These are phyloP conservation scores for Chinchilla lanigera DNA, from an alignment of 2,113 vertebrate species.

Conservation along the genomic window DNA sequence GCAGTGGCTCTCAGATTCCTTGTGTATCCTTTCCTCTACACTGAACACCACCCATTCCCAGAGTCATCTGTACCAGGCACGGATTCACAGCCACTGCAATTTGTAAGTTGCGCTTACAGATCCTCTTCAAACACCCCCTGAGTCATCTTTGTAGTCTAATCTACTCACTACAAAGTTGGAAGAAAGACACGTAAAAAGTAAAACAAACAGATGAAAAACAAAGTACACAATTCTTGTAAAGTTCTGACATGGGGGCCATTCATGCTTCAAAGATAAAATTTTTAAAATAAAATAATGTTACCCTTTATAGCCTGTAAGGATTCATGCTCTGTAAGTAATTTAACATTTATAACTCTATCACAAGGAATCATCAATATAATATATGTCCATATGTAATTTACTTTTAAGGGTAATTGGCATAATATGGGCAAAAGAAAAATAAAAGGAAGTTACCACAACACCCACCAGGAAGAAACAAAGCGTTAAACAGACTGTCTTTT, in stretches of 20 bases:
- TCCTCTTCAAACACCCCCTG: not conserved
- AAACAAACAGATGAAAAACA: not conserved
- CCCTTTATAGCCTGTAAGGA: not conserved
- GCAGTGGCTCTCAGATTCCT: fast-evolving
- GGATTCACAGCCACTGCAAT: not conserved
- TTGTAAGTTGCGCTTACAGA: not conserved
- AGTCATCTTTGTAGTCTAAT: not conserved
- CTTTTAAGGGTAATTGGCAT: not conserved
- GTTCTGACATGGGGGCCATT: too few relatives aligned
- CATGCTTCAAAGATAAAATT: not conserved
- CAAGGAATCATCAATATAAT: not conserved
- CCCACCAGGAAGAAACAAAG: not conserved
- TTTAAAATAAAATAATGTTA: not conserved
- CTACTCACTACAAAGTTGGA: not conserved
- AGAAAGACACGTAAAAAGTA: not conserved
- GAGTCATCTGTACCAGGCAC: not conserved
- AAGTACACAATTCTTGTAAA: not conserved
- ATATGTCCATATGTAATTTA: not conserved
- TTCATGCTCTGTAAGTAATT: not conserved
- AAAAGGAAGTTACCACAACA: not conserved
- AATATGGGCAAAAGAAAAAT: not conserved
- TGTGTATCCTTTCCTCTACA: too few relatives aligned
- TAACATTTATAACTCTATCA: not conserved
- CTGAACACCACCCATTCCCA: not conserved
- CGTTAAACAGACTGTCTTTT: not conserved